Evolutionary conservation across 2,888 invertebrate species (phyloP), one percentile per base, ranked within the genome.

Genomic region (Cactoblastis cactorum): DNA sequence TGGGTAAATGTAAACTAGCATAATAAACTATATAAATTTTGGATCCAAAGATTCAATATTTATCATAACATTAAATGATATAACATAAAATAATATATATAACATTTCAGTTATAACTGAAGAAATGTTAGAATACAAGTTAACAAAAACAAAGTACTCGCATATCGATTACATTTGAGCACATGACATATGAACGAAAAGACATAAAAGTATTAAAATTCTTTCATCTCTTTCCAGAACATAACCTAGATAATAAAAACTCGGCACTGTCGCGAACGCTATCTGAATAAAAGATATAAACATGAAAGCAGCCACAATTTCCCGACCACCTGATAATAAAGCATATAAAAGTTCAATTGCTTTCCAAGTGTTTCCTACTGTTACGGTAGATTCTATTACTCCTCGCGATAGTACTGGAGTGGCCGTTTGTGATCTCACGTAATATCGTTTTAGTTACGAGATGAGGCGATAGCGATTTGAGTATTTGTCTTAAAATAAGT

Each of bases 301-400:
- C 22, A 41, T 24, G 37, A 37, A 37, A 37, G 15, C 35, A 35
- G 15, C 37, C 8, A 15, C 37, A 15, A 12, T 37, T 37, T 17
- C 37, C 18, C 37, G 37, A 12, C 12, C 22, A 39, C 60, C 37
- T 37, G 37, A 37, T 37, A 37, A 32, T 28, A 43, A 28, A 43
- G 15, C 28, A 28, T 43, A 43, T 28, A 43, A 43, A 43, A 43
- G 43, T 67, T 60, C 62, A 64, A 68, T 70, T 67, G 71, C 57
- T 65, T 59, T 56, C 62, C 51, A 55, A 63, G 61, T 65, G 61
- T 65, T 69, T 65, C 59, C 56, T 55, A 58, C 54, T 53, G 55
- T 52, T 45, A 50, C 51, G 52, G 58, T 59, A 56, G 61, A 68
- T 74, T 71, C 68, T 69, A 69, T 74, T 73, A 67, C 69, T 43